These are phyloP conservation scores for Nephotettix cincticeps DNA, from an alignment of 1,140 invertebrate species.

Conservation along the genomic window DNA sequence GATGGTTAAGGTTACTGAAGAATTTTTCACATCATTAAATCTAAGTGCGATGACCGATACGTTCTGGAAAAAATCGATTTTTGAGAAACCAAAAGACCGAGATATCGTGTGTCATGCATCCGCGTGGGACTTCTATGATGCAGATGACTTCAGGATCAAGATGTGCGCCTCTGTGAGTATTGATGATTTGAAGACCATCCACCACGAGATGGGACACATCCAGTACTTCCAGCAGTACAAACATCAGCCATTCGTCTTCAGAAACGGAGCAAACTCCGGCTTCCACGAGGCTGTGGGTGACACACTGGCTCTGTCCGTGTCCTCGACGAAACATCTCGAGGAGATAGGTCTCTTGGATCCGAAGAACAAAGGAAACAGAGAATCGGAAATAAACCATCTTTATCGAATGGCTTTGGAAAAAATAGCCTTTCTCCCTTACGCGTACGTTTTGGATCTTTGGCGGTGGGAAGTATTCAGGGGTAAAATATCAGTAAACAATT, in stretches of 20 bases:
- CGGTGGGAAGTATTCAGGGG: slow-evolving; percentile 85
- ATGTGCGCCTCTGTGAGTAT: slow-evolving; percentile 57
- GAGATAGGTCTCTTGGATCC: slow-evolving; percentile 65
- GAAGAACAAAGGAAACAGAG: slow-evolving; percentile 56
- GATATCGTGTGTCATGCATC: slow-evolving; percentile 88
- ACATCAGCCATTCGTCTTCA: slow-evolving; percentile 62
- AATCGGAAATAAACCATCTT: slow-evolving; percentile 75
- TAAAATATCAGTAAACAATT: slow-evolving; percentile 63
- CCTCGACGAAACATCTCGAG: slow-evolving; percentile 75
- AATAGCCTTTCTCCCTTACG: slow-evolving; percentile 85
- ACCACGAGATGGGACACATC: slow-evolving; percentile 79
- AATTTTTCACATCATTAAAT: slow-evolving; percentile 85
- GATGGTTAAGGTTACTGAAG: slow-evolving; percentile 80
- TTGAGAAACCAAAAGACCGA: slow-evolving; percentile 73
- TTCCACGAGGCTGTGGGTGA: slow-evolving; percentile 95
- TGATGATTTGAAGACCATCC: slow-evolving; percentile 66
- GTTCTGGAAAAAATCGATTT: slow-evolving; percentile 81
- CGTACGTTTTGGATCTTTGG: slow-evolving; percentile 83
- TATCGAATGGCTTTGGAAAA: slow-evolving; percentile 79
- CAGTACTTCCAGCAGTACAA: slow-evolving; percentile 73
- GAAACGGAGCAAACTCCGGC: slow-evolving; percentile 78
- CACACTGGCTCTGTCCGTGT: slow-evolving; percentile 78
- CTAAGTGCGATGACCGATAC: slow-evolving; percentile 74
- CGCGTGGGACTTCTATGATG: slow-evolving; percentile 88
- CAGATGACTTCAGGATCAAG: slow-evolving; percentile 66